Evolutionary conservation across 2,113 vertebrate genomes (phyloP).

Genomic region (Triplophysa tibetana): DNA sequence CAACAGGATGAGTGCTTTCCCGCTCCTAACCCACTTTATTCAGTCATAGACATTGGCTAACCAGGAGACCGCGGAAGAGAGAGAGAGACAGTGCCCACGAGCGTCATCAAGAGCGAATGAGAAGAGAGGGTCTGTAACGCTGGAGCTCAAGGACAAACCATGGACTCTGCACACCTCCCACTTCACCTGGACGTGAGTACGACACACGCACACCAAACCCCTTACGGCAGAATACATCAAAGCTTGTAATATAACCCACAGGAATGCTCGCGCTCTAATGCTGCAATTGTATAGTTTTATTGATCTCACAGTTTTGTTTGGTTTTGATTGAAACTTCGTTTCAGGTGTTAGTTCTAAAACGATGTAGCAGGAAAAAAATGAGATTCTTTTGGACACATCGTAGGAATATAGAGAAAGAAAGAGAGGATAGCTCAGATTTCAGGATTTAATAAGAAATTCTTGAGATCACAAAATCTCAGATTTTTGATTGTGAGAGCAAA

Average conservation of each 20-base stretch:
- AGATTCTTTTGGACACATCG: too few relatives aligned
- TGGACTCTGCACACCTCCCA: conserved; percentile 79
- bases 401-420: too few relatives aligned
- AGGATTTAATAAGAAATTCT: too few relatives aligned
- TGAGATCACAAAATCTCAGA: too few relatives aligned
- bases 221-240: conserved; percentile 21
- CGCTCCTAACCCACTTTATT: neutral
- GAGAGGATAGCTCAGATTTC: too few relatives aligned
- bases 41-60: neutral
- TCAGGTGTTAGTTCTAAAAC: too few relatives aligned
- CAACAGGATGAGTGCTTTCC: conserved; percentile 68
- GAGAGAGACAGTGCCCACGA: conserved; percentile 55
- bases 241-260: conserved; percentile 19
- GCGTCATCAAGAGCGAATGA: conserved; percentile 67
- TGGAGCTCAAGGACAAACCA: conserved; percentile 82
- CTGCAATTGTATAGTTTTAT: too few relatives aligned
- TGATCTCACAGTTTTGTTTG: too few relatives aligned
- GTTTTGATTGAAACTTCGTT: too few relatives aligned
- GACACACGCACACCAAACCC: conserved; percentile 17
- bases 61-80: neutral
- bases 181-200: conserved; percentile 79
- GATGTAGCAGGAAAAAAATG: too few relatives aligned
- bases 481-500: too few relatives aligned
- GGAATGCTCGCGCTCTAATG: too few relatives aligned
- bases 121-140: conserved; percentile 76